Base-by-base conservation (phyloP, 2,888 invertebrate species). In the Anagyrus pseudococci region DNA sequence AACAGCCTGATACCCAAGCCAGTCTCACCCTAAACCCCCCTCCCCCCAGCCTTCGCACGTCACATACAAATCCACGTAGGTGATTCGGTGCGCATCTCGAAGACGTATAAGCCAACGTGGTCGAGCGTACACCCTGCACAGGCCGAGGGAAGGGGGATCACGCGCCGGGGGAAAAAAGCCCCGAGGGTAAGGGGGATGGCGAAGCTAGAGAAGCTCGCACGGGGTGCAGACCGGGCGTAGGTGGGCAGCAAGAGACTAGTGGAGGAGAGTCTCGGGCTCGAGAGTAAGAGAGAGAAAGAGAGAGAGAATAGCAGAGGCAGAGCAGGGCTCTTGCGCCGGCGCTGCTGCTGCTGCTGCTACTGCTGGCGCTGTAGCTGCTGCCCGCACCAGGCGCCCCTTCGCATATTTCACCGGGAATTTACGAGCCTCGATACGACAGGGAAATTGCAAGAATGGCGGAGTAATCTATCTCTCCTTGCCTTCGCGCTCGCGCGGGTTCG, bases 381-480 rank as follows among this genome's bases (percentile, higher is more conserved):
- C 79, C 79, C 79, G 80, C 78, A 80, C 78, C 79, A 77, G 81
- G 81, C 80, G 78, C 80, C 78, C 78, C 83, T 81, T 84, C 84
- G 87, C 86, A 90, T 91, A 90, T 89, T 89, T 91, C 90, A 90
- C 89, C 83, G 85, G 84, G 87, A 89, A 90, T 91, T 90, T 91
- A 91, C 89, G 90, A 88, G 87, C 88, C 86, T 88, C 90, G 90
- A 90, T 91, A 91, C 91, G 91, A 91, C 91, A 91, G 91, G 90
- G 90, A 91, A 91, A 91, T 91, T 91, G 91, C 91, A 91, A 91
- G 91, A 91, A 91, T 91, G 91, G 89, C 89, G 89, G 89, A 87
- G 90, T 89, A 89, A 91, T 91, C 90, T 90, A 91, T 91, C 91
- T 91, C 80, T 79, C 79, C 80, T 79, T 80, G 78, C 77, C 78